A percentile compares a stretch with the other conserved stretches of the same genome.
These are phyloP conservation scores for Acipenser ruthenus DNA, from an alignment of 2,797 vertebrate genomes.

Conservation along the genomic window DNA sequence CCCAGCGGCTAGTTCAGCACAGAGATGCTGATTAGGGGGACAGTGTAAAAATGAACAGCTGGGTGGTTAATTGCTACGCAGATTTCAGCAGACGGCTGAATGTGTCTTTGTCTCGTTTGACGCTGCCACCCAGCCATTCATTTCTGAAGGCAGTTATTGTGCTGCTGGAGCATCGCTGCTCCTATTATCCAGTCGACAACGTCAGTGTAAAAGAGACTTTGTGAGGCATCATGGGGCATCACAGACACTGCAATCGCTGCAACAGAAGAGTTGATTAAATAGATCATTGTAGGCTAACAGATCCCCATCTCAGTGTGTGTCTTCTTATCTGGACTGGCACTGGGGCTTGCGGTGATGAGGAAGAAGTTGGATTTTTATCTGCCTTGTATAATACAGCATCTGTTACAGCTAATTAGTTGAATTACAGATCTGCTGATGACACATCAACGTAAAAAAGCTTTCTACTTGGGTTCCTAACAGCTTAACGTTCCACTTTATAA, in stretches of 20 bases:
- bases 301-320: background rate
- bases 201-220: conserved; percentile 2
- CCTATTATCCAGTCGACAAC: conserved; percentile 4
- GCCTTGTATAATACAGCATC: conserved; percentile 1
- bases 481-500: background rate
- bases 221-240: background rate
- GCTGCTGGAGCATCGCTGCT: background rate
- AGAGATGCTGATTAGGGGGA: background rate
- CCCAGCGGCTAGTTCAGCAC: too few relatives aligned
- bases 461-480: background rate
- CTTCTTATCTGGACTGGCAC: background rate
- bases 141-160: conserved; percentile 5
- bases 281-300: background rate
- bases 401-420: conserved; percentile 6
- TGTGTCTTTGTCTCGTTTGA: background rate
- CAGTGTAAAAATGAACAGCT: conserved; percentile 4
- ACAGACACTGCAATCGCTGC: background rate
- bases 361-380: background rate
- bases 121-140: conserved; percentile 3
- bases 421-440: background rate
- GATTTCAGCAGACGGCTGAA: background rate
- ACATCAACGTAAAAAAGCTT: background rate
- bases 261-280: background rate
- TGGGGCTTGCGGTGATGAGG: background rate
- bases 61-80: conserved; percentile 11